Percentiles rank a stretch among this genome's conserved stretches.
Evolutionary conservation across 1,140 invertebrate species (phyloP).

Genomic region (Brachionus calyciflorus): DNA sequence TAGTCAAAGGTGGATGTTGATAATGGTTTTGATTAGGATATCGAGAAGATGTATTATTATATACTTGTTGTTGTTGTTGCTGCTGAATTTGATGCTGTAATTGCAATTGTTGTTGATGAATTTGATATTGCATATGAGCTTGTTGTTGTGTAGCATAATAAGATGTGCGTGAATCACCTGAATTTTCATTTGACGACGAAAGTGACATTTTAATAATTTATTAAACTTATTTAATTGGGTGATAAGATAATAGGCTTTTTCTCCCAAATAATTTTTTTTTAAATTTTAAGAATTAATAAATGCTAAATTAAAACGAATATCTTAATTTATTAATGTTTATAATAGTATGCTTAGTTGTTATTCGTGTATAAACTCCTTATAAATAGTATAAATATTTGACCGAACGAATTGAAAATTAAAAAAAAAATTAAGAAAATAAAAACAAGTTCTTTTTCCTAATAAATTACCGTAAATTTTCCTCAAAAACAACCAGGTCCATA

Average conservation of each 20-base stretch:
- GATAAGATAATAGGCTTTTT: background rate
- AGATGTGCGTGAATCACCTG: conserved; percentile 20
- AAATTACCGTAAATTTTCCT: too few species aligned
- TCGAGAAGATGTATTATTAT: background rate
- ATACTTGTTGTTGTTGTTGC: conserved; percentile 9
- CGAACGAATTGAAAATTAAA: too few species aligned
- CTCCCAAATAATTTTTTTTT: background rate
- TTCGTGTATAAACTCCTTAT: too few species aligned
- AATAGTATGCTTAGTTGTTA: too few species aligned
- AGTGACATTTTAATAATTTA: conserved; percentile 27
- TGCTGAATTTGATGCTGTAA: conserved; percentile 37
- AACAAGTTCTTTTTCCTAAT: too few species aligned
- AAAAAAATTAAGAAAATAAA: too few species aligned
- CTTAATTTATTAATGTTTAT: too few species aligned
- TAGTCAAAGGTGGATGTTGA: conserved; percentile 31
- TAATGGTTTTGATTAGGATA: conserved; percentile 8
- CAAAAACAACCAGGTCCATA: too few species aligned
- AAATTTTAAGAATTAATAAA: background rate
- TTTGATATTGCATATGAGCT: conserved; percentile 33
- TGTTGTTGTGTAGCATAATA: conserved; percentile 40
- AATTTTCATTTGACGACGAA: conserved; percentile 38
- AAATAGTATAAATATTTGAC: too few species aligned
- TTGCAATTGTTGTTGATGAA: conserved; percentile 39
- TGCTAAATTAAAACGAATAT: too few species aligned
- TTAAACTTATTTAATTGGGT: too few species aligned